These are phyloP conservation scores for Melospiza georgiana DNA, from an alignment of 2,113 vertebrate species.

Conservation along the genomic window DNA sequence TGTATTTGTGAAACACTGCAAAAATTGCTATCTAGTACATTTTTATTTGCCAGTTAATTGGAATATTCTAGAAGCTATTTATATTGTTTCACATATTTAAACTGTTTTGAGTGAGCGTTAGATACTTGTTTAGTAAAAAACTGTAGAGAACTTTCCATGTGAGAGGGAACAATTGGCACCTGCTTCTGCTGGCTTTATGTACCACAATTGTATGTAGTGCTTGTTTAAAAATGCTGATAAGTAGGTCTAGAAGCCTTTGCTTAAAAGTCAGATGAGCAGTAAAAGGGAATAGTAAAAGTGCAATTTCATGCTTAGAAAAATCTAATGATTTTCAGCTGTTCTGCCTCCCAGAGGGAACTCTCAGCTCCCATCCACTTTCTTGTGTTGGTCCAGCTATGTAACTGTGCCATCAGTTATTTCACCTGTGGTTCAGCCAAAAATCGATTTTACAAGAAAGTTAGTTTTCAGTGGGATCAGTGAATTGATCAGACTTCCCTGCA, in stretches of 20 bases:
- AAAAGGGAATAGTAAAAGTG: not conserved
- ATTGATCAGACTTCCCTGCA: not conserved
- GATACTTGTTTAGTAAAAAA: not conserved
- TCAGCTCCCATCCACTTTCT: not conserved
- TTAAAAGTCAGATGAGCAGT: not conserved
- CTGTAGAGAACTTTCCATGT: not conserved
- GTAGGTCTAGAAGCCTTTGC: not conserved
- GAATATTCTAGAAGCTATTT: not conserved
- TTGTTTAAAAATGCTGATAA: not conserved
- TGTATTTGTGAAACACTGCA: not conserved
- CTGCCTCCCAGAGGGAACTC: not conserved
- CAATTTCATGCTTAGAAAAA: not conserved
- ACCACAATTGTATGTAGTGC: not conserved
- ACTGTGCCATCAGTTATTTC: not conserved
- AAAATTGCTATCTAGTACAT: not conserved
- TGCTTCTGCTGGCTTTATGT: not conserved
- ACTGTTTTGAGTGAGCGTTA: not conserved
- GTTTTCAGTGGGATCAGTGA: not conserved
- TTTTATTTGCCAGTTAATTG: not conserved
- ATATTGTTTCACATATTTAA: not conserved
- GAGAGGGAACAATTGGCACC: not conserved
- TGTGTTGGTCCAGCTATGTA: not conserved
- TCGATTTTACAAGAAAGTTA: not conserved
- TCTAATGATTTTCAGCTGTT: not conserved
- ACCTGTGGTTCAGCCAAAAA: not conserved